Evolutionary conservation across 2,113 vertebrate genomes (phyloP).

Genomic region (Odocoileus virginianus): DNA sequence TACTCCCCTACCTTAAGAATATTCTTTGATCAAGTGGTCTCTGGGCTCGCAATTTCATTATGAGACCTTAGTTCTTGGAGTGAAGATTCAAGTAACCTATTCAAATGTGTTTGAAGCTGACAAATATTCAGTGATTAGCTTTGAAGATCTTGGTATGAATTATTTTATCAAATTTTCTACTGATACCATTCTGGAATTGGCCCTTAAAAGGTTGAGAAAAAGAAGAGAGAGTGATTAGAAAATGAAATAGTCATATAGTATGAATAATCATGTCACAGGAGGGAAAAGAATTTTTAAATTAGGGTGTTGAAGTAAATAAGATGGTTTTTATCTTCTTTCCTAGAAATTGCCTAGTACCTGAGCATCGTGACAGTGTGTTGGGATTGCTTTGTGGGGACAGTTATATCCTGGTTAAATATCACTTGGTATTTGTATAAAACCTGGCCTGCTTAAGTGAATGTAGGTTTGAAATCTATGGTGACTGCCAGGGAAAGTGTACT

Average conservation of each 20-base stretch:
- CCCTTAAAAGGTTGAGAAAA: neutral
- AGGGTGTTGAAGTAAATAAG: neutral
- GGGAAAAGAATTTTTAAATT: neutral
- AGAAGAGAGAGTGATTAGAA: neutral
- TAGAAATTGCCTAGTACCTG: neutral
- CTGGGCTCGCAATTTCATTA: neutral
- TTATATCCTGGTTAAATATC: conserved; percentile 2
- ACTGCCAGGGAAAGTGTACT: neutral
- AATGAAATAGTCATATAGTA: neutral
- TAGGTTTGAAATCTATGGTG: neutral
- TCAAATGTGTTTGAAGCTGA: neutral
- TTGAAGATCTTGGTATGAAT: conserved; percentile 19
- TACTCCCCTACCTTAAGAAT: neutral
- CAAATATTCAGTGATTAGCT: neutral
- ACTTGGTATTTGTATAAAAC: conserved; percentile 29
- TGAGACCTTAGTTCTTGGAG: neutral
- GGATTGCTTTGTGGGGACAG: neutral
- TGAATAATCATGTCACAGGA: neutral
- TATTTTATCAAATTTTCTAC: neutral
- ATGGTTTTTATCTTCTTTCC: neutral
- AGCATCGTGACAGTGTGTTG: neutral
- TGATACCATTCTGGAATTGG: neutral
- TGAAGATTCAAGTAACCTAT: neutral
- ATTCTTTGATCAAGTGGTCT: neutral
- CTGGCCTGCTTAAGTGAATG: neutral